A percentile compares a stretch with the other conserved stretches of the same genome.
phyloP scores from a whole-genome alignment of 2,797 vertebrate species.

The Mareca penelope region DNA sequence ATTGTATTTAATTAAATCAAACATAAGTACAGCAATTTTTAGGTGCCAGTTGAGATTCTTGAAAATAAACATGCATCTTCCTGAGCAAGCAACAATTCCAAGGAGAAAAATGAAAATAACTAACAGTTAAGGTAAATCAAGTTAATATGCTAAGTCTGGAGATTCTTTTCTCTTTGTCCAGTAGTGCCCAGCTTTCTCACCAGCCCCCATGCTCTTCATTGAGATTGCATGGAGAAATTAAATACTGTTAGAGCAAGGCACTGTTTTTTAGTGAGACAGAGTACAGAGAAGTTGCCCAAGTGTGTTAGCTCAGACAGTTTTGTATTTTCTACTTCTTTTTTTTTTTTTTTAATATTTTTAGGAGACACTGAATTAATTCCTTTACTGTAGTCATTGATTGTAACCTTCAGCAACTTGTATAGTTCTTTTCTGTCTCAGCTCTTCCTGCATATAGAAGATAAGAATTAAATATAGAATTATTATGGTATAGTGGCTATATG shows the following conservation, averaged over 20 bases:
- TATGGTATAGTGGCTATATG: neutral
- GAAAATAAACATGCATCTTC: neutral
- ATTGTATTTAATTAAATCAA: neutral
- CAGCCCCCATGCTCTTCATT: neutral
- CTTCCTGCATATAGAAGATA: neutral
- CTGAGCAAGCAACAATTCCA: neutral
- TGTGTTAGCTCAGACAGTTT: neutral
- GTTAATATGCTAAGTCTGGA: neutral
- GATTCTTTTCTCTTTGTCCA: neutral
- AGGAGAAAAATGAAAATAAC: neutral
- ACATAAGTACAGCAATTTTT: neutral
- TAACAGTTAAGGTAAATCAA: neutral
- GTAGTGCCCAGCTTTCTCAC: neutral
- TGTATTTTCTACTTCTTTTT: neutral
- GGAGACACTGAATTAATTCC: neutral
- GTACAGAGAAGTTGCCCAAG: neutral
- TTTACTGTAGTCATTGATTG: neutral
- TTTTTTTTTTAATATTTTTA: neutral
- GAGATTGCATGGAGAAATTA: neutral
- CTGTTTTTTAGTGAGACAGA: neutral
- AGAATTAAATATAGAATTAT: neutral
- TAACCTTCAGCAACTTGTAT: neutral
- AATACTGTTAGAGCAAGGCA: neutral
- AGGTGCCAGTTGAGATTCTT: neutral
- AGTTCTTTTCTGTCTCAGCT: neutral